A percentile compares a stretch with the other conserved stretches of the same genome.
Conservation (phyloP, 2,888 invertebrate genomes). For the Campaea margaritaria region DNA sequence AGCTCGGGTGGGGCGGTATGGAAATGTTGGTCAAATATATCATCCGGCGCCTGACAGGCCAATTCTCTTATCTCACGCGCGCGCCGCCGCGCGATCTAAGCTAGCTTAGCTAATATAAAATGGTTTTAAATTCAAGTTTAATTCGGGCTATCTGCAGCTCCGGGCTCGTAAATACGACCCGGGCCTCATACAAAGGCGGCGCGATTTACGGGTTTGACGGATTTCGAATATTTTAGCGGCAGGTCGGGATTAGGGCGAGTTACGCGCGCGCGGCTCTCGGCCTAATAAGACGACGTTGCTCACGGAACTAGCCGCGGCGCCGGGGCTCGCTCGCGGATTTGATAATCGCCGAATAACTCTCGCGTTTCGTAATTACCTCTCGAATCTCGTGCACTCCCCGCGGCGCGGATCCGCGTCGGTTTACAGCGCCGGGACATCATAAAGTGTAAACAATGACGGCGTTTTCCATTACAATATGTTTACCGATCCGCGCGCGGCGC, state of each 20-base stretch:
- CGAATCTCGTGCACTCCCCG: slow-evolving; percentile 40
- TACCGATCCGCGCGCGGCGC: slow-evolving; percentile 83
- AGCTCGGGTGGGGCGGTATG: slow-evolving; percentile 84
- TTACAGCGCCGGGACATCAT: slow-evolving; percentile 81
- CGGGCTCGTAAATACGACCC: slow-evolving; percentile 73
- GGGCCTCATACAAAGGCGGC: slow-evolving; percentile 75
- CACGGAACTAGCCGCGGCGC: slow-evolving; percentile 42
- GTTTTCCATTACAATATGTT: slow-evolving; percentile 86
- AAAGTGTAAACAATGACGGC: slow-evolving; percentile 84
- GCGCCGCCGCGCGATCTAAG: slow-evolving; percentile 85
- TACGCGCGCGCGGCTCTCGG: slow-evolving; percentile 56
- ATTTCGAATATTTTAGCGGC: slow-evolving; percentile 78
- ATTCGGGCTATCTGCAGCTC: slow-evolving; percentile 82
- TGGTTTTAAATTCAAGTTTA: slow-evolving; percentile 86
- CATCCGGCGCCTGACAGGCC: slow-evolving; percentile 95
- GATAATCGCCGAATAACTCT: slow-evolving; percentile 7
- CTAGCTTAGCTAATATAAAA: slow-evolving; percentile 86
- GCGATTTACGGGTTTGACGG: slow-evolving; percentile 83
- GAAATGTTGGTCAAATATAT: slow-evolving; percentile 96
- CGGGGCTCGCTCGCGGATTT: slow-evolving; percentile 17
- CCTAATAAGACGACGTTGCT: slow-evolving; percentile 69
- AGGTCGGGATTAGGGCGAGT: slow-evolving; percentile 63
- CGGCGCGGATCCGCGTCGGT: slow-evolving; percentile 65
- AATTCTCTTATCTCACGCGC: slow-evolving; percentile 93
- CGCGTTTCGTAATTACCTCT: slow-evolving; percentile 38